Evolutionary conservation across 2,888 invertebrate species (phyloP), one percentile per base, ranked within the genome.

Genomic region (Sesia bembeciformis): DNA sequence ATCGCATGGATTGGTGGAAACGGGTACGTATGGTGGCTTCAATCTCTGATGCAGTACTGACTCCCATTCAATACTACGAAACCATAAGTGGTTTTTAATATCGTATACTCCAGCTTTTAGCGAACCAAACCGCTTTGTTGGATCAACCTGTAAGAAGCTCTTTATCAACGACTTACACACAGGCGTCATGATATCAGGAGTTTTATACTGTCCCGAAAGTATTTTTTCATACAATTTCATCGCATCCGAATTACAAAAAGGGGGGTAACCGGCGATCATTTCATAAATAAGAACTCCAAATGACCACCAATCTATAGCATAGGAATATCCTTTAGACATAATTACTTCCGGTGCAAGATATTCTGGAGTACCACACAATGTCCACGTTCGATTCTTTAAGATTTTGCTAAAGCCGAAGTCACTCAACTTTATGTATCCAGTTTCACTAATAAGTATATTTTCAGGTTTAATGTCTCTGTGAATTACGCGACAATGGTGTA

Each of bases 241-340:
- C 0, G 96, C 95, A 65, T 97, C 95, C 52, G 94, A 92, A 54
- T 94, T 93, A 67, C 93, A 95, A 84, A 99, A 99, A 0, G 99
- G 99, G 6, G 98, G 96, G 79, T 93, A 94, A 0, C 98, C 98
- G 4, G 95, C 93, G 51, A 92, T 92, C 94, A 97, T 95, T 89
- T 98, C 97, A 77, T 91, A 98, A 49, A 97, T 90, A 5, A 98
- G 86, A 0, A 97, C 91, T 0, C 96, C 98, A 51, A 96, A 91
- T 0, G 98, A 93, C 98, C 98, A 98, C 97, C 97, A 98, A 74
- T 98, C 98, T 0, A 97, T 97, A 0, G 96, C 93, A 68, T 92
- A 94, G 43, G 96, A 94, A 82, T 98, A 98, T 0, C 98, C 97
- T 78, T 96, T 96, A 42, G 94, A 94, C 62, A 96, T 90, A 62